Conservation (phyloP, 1,140 invertebrate genomes). For the Macrocentrus cingulum region DNA sequence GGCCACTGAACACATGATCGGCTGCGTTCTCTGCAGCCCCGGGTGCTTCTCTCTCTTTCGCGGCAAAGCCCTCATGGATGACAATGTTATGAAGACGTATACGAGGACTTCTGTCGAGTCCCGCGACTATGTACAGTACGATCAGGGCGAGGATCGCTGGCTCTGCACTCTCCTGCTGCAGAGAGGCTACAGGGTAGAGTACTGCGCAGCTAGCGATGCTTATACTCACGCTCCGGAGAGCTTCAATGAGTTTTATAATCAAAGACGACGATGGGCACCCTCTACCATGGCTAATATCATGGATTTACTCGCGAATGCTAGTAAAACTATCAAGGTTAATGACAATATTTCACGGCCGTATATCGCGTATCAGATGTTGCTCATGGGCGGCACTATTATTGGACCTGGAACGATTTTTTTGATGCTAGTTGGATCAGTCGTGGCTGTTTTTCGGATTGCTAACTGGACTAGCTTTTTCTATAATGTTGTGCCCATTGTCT, state of each 20-base stretch:
- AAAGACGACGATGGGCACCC: conserved; percentile 84
- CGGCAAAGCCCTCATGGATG: conserved; percentile 85
- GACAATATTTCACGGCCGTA: conserved; percentile 84
- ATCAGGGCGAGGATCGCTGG: conserved; percentile 90
- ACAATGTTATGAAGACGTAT: conserved; percentile 87
- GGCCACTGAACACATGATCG: conserved; percentile 91
- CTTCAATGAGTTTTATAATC: conserved; percentile 87
- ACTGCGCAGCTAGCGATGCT: conserved; percentile 89
- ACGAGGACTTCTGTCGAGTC: conserved; percentile 78
- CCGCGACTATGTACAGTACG: conserved; percentile 88
- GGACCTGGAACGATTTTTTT: conserved; percentile 85
- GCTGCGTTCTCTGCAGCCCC: conserved; percentile 85
- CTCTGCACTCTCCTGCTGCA: conserved; percentile 83
- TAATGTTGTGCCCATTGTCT: conserved; percentile 74
- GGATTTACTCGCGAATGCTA: conserved; percentile 75
- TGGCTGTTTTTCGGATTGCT: conserved; percentile 75
- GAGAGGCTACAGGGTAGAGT: conserved; percentile 83
- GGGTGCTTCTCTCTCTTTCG: conserved; percentile 91
- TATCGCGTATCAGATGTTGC: conserved; percentile 74
- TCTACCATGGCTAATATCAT: conserved; percentile 88
- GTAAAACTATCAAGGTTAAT: conserved; percentile 76
- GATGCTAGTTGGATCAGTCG: conserved; percentile 88
- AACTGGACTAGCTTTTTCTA: conserved; percentile 78
- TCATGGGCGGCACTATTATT: conserved; percentile 71
- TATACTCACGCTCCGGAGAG: conserved; percentile 88